Base-by-base conservation (phyloP, 2,888 invertebrate species). In the Plebejus melissa region DNA sequence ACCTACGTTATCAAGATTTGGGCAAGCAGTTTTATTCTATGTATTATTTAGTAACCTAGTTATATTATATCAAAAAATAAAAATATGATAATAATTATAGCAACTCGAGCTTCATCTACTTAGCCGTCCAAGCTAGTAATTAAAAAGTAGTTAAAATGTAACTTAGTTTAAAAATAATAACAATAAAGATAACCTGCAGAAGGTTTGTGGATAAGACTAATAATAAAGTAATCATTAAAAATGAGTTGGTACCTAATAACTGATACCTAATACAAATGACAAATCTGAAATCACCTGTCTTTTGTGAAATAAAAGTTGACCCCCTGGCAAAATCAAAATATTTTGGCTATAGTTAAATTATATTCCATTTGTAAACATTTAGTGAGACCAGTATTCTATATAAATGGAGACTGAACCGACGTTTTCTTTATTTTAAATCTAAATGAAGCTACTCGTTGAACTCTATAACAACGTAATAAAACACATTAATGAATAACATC, bases 391-490 rank as follows among this genome's bases (percentile, higher is more conserved):
- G 11, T 16, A 4, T 65, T 32, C 4, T 16, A 4, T 54, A 16
- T 54, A 54, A 54, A 13, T 54, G 16, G 54, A 16, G 4, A 54
- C 4, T 65, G 65, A 13, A 65, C 22, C 22, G 32, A 65, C 5
- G 28, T 65, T 32, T 32, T 65, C 28, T 65, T 65, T 65, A 65
- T 65, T 65, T 13, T 32, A 32, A 60, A 65, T 65, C 65, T 65
- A 65, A 32, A 65, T 65, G 32, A 65, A 65, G 65, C 65, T 65
- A 32, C 65, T 36, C 65, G 65, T 36, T 65, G 32, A 65, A 65
- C 65, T 65, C 32, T 65, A 32, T 65, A 65, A 36, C 32, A 65
- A 65, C 65, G 65, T 65, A 65, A 65, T 65, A 36, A 65, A 65
- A 65, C 32, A 65, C 65, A 65, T 60, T 22, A 65, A 36, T 65